Conservation (phyloP, 1,140 invertebrate genomes). For the Galleria mellonella region DNA sequence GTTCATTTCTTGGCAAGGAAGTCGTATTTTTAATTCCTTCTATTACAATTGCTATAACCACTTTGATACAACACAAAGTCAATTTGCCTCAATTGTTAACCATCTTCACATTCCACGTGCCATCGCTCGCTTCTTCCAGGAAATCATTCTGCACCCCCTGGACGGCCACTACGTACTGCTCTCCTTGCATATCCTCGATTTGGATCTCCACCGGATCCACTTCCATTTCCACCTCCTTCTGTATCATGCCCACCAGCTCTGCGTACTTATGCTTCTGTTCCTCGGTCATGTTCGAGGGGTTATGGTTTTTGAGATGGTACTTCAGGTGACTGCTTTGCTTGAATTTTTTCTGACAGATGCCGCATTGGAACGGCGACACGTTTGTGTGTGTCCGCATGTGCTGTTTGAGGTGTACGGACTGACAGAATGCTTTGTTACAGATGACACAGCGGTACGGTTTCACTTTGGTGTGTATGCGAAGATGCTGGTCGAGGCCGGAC, state of each 20-base stretch:
- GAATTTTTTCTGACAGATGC: constrained; percentile 75
- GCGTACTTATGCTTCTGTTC: constrained; percentile 38
- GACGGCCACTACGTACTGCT: background rate
- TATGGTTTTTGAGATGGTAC: constrained; percentile 61
- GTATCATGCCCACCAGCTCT: constrained; percentile 27
- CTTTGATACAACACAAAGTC: no score
- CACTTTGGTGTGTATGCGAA: constrained; percentile 79
- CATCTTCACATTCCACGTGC: constrained; percentile 5
- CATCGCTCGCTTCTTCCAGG: background rate
- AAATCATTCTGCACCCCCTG: constrained; percentile 2
- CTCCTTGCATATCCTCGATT: background rate
- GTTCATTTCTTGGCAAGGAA: no score
- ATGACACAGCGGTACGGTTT: constrained; percentile 80
- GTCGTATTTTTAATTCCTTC: no score
- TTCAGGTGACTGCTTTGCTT: constrained; percentile 68
- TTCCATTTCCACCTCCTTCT: constrained; percentile 8
- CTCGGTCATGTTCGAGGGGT: constrained; percentile 34
- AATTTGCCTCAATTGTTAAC: background rate
- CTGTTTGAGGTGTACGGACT: constrained; percentile 62
- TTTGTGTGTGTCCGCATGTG: constrained; percentile 75
- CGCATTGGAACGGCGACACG: constrained; percentile 84
- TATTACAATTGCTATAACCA: no score
- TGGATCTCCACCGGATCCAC: background rate
- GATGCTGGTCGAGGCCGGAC: constrained; percentile 75
- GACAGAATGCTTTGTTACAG: constrained; percentile 79